Base-by-base conservation (phyloP, 2,113 vertebrate genomes). In the Lipophrys pholis region DNA sequence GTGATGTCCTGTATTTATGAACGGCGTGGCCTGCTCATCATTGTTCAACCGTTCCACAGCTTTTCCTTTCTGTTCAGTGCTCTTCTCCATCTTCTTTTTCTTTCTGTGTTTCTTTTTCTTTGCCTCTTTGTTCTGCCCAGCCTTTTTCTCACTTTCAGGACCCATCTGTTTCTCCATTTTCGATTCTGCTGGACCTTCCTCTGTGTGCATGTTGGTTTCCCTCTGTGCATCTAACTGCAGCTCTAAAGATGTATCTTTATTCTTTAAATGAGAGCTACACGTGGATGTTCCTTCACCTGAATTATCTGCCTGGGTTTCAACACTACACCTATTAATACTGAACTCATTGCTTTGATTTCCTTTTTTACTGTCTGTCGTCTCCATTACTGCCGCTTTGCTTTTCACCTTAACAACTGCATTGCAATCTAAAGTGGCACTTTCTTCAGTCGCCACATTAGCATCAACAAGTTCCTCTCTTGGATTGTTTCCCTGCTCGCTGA, bases 31-130 rank as follows among this genome's bases (percentile, higher is more conserved):
- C 70, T 74, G 46, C 17, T 43, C 67, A 66, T 78, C 54, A 66
- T 55, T 78, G 17, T 81, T 70, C 60, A 52, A 41, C 17, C 68
- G 51, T 56, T 4, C 49, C 8, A 1, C 38, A 12, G 43, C 35
- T 14, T 54, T 15, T 49, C 2, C 43, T 35, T 55, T 57, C 16
- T 52, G 64, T 59, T 78, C 55, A 45, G 7, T 1, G 8, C 35
- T 76, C 40, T 54, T 85, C 36, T 75, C 69, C 11, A 6, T 11
- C 57, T 76, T 87, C 68, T 85, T 82, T 69, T 83, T 85, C 73
- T 78, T 90, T 42, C 62, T 86, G 35, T 89, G 68, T 40, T 78
- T 88, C 69, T 55, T 87, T 74, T 86, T 87, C 65, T 88, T 81
- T 66, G 30, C 10, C 50, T 72, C 84, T 78, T 72, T 87, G 36